These are phyloP conservation scores for Himalopsyche phryganea DNA, from an alignment of 1,140 invertebrate genomes.

Conservation along the genomic window DNA sequence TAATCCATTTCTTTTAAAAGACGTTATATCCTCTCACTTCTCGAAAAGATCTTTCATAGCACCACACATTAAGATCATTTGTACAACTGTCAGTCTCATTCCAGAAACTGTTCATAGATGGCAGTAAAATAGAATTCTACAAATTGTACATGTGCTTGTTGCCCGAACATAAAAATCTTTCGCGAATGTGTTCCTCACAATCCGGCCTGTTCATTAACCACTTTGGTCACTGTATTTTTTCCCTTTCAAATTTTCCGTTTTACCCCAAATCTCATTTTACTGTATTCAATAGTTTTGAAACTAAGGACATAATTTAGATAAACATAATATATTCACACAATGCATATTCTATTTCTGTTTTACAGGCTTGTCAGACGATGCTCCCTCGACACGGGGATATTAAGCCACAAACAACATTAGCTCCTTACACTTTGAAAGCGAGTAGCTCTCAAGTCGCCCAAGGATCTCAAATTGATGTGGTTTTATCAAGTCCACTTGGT, in stretches of 20 bases:
- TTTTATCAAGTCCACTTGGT: constrained; percentile 42
- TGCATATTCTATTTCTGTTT: too few species aligned
- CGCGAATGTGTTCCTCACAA: too few species aligned
- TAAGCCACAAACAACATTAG: constrained; percentile 38
- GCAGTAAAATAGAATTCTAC: neutral
- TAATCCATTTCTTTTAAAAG: neutral
- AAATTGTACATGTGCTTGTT: too few species aligned
- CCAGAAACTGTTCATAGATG: neutral
- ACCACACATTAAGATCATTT: neutral
- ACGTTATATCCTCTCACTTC: neutral
- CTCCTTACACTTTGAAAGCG: constrained; percentile 42
- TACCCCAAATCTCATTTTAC: too few species aligned
- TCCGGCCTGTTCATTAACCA: too few species aligned
- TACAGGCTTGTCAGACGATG: constrained; percentile 47
- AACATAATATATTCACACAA: too few species aligned
- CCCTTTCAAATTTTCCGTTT: too few species aligned
- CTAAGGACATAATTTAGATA: too few species aligned
- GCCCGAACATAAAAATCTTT: too few species aligned
- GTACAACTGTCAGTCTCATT: neutral
- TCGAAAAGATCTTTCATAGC: neutral
- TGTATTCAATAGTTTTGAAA: too few species aligned
- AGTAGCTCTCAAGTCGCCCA: constrained; percentile 44
- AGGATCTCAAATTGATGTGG: constrained; percentile 43
- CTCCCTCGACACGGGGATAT: constrained; percentile 42
- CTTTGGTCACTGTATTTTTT: too few species aligned